Evolutionary conservation across 2,888 invertebrate genomes (phyloP), one percentile per base, ranked within the genome.

Genomic region (Ichneumon xanthorius): DNA sequence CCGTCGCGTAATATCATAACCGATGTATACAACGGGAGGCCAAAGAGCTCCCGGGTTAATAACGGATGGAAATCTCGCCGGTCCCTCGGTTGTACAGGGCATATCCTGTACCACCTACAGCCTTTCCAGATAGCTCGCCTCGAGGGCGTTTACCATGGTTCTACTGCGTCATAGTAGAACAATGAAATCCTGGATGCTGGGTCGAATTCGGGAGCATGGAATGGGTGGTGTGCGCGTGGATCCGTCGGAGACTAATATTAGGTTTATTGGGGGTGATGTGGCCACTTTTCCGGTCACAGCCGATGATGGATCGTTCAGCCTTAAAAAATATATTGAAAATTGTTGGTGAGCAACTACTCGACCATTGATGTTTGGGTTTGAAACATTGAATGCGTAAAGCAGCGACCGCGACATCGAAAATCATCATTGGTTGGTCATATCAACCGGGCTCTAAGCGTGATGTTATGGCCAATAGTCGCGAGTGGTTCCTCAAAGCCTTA

Each of bases 11-110:
- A 58, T 58, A 58, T 58, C 58, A 26, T 22, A 58, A 58, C 22
- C 58, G 58, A 58, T 22, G 55, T 55, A 19, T 58, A 58, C 58
- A 19, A 22, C 4, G 58, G 9, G 4, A 22, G 26, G 22, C 22
- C 58, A 22, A 4, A 26, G 58, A 58, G 58, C 58, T 58, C 0
- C 22, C 11, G 11, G 58, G 58, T 58, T 26, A 58, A 58, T 58
- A 58, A 58, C 58, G 58, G 22, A 58, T 58, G 58, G 58, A 58
- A 58, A 58, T 58, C 26, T 58, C 58, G 3, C 19, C 22, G 55
- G 22, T 9, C 55, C 9, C 22, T 19, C n/a, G n/a, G 55, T 9
- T 19, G 7, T 58, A 26, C 22, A 45, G 14, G 45, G 45, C 45
- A 45, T 14, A 45, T 45, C 45, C 45, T 14, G 3, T 14, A 45